Evolutionary conservation across 2,888 invertebrate species (phyloP).

Genomic region (Trichogramma dendrolimi): DNA sequence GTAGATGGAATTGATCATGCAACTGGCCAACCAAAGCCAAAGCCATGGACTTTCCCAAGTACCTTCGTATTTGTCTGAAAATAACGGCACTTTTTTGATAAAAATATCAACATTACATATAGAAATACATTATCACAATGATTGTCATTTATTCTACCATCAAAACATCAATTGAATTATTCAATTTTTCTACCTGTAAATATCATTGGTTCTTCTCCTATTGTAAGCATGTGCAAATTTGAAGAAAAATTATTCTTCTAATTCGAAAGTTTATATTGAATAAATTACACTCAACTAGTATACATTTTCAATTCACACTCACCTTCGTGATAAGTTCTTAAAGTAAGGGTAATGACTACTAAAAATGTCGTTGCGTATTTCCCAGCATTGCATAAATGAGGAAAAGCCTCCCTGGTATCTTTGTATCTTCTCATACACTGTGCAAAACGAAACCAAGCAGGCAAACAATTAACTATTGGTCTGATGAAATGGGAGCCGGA

Average conservation of each 20-base stretch:
- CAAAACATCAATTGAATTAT: background rate
- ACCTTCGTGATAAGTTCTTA: constrained; percentile 65
- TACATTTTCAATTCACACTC: constrained; percentile 31
- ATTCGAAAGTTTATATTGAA: background rate
- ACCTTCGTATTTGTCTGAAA: constrained; percentile 58
- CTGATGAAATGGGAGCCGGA: constrained; percentile 72
- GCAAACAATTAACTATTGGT: constrained; percentile 84
- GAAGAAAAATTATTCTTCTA: background rate
- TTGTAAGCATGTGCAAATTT: background rate
- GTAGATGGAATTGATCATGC: constrained; percentile 85
- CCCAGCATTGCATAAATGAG: constrained; percentile 95
- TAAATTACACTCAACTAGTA: background rate
- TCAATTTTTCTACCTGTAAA: background rate
- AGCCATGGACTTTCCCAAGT: constrained; percentile 77
- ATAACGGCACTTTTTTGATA: background rate
- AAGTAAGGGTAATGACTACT: constrained; percentile 79
- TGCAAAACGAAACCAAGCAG: constrained; percentile 97
- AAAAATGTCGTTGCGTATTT: constrained; percentile 98
- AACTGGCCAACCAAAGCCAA: constrained; percentile 83
- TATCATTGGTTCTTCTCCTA: too few relatives aligned
- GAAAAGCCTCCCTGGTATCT: constrained; percentile 89
- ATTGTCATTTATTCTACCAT: background rate
- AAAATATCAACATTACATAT: background rate
- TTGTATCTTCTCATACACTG: constrained; percentile 94
- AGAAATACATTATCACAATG: background rate